Conservation (phyloP, 2,113 vertebrate genomes). For the Ellobius talpinus region DNA sequence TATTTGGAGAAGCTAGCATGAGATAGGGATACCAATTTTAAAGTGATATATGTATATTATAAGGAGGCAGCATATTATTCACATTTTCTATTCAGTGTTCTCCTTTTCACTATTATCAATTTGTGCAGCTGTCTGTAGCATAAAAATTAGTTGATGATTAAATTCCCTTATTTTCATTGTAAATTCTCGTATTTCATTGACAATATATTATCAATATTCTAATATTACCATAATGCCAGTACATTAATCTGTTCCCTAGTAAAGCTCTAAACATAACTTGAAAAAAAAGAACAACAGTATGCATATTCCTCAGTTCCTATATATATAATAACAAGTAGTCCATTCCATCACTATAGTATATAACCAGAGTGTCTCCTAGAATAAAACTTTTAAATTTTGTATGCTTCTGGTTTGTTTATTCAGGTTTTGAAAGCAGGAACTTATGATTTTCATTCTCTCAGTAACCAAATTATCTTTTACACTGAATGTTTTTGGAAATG, state of each 20-base stretch:
- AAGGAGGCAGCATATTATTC: background rate
- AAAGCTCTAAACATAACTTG: background rate
- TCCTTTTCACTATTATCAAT: background rate
- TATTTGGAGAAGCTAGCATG: background rate
- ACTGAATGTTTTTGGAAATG: background rate
- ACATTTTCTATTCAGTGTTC: background rate
- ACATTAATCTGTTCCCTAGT: background rate
- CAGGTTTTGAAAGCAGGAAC: background rate
- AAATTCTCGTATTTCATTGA: background rate
- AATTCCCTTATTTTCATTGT: background rate
- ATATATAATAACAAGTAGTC: background rate
- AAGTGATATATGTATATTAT: background rate
- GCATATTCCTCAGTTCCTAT: background rate
- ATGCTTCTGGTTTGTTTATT: background rate
- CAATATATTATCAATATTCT: background rate
- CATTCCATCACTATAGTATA: background rate
- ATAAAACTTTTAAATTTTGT: background rate
- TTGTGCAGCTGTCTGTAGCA: background rate
- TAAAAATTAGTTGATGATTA: background rate
- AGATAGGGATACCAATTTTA: background rate
- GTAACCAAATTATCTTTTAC: background rate
- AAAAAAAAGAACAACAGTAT: background rate
- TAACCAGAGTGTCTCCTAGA: background rate
- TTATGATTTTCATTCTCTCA: background rate
- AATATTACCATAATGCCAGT: background rate